Base-by-base conservation (phyloP, 2,888 invertebrate species). In the Panzeria rudis region DNA sequence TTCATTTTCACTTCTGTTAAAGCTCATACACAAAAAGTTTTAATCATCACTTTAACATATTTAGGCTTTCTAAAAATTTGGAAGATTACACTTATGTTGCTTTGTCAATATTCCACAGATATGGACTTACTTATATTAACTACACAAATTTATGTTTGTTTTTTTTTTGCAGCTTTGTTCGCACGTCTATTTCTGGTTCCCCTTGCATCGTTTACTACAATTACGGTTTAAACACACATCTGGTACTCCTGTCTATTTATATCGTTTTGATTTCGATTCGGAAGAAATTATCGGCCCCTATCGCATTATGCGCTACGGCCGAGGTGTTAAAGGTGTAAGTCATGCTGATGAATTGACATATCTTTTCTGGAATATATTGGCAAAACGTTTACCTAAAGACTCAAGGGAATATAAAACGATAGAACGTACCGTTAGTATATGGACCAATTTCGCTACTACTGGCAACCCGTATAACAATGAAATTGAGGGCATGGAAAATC, bases 211-310 rank as follows among this genome's bases (percentile, higher is more conserved):
- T 1, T 87, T 90, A 3, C 69, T 92, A 3, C 89, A 89, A 3
- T 88, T 91, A 6, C 90, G 93, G 0, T 87, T 89, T 11, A 87
- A 89, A 5, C 80, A 91, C 61, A 90, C 90, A 0, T 89, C 90
- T 0, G 90, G 87, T 5, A 90, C 90, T 0, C 90, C 91, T 0
- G 89, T 91, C 0, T 93, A 89, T 83, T 85, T 93, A 3, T 92
- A 92, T 84, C 90, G 92, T 25, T 93, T 90, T 64, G 92, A 91
- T 61, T 91, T 92, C 56, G 92, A 92, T 82, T 92, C 92, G 4
- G 90, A 91, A 47, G 89, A 90, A 17, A 81, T 92, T 2, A 87
- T 90, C 23, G 89, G 88, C 84, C 91, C 91, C 0, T 90, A 89
- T 73, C 89, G 91, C 3, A 69, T 91, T 3, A 88, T 91, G 85